Percentiles rank a stretch among this genome's conserved stretches.
These are phyloP conservation scores for Eurosta solidaginis DNA, from an alignment of 1,140 invertebrate genomes.

Conservation along the genomic window DNA sequence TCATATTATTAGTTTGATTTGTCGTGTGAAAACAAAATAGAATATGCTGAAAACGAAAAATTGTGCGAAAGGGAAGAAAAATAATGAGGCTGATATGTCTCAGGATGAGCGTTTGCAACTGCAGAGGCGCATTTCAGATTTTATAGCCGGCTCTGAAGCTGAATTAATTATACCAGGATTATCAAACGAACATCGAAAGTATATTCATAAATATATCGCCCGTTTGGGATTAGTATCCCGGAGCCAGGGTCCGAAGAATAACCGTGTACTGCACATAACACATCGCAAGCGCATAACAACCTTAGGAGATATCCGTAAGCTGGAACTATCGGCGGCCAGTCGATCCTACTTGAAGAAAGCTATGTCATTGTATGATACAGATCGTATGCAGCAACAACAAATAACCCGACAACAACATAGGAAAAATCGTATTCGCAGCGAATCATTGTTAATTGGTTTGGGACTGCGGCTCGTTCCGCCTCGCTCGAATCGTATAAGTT, in stretches of 20 bases:
- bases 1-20: background rate
- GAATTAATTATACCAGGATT: slow-evolving; percentile 35
- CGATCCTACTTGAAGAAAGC: background rate
- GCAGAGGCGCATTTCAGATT: slow-evolving; percentile 38
- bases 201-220: slow-evolving; percentile 43
- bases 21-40: background rate
- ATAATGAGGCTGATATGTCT: slow-evolving; percentile 22
- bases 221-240: slow-evolving; percentile 39
- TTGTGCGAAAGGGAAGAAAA: background rate
- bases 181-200: slow-evolving; percentile 38
- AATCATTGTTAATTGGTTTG: slow-evolving; percentile 22
- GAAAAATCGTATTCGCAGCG: slow-evolving; percentile 27
- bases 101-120: slow-evolving; percentile 30
- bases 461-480: slow-evolving; percentile 35
- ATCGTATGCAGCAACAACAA: background rate
- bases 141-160: slow-evolving; percentile 32
- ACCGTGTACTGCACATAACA: slow-evolving; percentile 41
- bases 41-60: background rate
- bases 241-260: slow-evolving; percentile 38
- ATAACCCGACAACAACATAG: background rate
- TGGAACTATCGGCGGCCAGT: slow-evolving; percentile 15
- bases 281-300: slow-evolving; percentile 29
- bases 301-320: background rate
- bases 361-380: slow-evolving; percentile 1
- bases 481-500: background rate